These are phyloP conservation scores for Tetrao urogallus DNA, from an alignment of 2,113 vertebrate genomes.

Conservation along the genomic window DNA sequence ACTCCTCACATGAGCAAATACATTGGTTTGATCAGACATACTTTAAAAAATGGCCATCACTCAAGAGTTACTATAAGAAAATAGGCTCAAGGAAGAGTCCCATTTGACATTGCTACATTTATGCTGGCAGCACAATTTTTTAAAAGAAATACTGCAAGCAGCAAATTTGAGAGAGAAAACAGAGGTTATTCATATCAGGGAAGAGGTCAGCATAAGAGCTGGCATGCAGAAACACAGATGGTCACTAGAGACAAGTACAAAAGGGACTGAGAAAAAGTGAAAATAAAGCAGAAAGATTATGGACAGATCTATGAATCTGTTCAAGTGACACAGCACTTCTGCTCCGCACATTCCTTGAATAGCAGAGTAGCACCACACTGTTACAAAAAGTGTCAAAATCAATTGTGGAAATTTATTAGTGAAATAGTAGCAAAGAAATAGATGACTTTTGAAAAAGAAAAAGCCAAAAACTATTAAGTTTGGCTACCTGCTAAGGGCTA, in stretches of 20 bases:
- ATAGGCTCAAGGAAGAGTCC: not conserved
- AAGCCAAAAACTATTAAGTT: not conserved
- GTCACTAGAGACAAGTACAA: not conserved
- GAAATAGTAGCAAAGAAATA: not conserved
- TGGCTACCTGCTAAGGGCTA: not conserved
- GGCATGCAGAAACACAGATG: not conserved
- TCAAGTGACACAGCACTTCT: not conserved
- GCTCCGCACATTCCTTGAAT: accelerated
- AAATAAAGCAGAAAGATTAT: not conserved
- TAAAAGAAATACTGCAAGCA: not conserved
- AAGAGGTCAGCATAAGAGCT: not conserved
- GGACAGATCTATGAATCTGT: not conserved
- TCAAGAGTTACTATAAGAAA: not conserved
- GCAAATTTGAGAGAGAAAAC: not conserved
- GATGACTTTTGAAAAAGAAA: not conserved
- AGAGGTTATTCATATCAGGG: not conserved
- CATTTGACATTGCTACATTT: not conserved
- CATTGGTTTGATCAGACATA: not conserved
- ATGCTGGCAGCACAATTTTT: not conserved
- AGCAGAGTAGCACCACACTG: not conserved
- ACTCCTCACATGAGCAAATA: accelerated
- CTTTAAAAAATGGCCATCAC: not conserved
- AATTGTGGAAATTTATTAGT: not conserved
- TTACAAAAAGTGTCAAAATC: not conserved
- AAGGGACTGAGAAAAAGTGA: not conserved